Percentiles rank a stretch among this genome's conserved stretches.
Evolutionary conservation across 2,797 vertebrate genomes (phyloP).

Genomic region (Geotrypetes seraphini): DNA sequence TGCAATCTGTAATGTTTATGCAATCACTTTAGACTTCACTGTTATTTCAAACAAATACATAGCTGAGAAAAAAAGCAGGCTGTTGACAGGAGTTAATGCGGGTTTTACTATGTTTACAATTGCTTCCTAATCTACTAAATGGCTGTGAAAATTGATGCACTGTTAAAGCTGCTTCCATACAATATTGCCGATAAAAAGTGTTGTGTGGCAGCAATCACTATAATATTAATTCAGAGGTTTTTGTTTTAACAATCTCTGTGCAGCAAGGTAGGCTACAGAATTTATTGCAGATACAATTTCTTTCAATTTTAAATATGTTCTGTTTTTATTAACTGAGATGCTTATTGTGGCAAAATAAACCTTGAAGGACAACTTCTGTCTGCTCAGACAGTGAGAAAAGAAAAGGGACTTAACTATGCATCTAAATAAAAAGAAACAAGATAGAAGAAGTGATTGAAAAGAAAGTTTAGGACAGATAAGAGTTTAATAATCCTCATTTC

Average conservation of each 20-base stretch:
- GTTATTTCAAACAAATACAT: slow-evolving; percentile 59
- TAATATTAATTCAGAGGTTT: slow-evolving; percentile 41
- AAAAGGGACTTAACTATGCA: no score
- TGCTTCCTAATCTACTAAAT: slow-evolving; percentile 70
- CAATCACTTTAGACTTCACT: slow-evolving; percentile 48
- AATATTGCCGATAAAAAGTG: slow-evolving; percentile 42
- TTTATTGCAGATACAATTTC: slow-evolving; percentile 35
- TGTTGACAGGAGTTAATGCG: slow-evolving; percentile 62
- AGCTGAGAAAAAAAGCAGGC: slow-evolving; percentile 55
- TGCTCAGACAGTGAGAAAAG: no score
- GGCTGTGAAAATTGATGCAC: slow-evolving; percentile 63
- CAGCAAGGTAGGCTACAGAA: slow-evolving; percentile 28
- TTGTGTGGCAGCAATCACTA: slow-evolving; percentile 40
- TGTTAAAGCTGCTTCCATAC: slow-evolving; percentile 53
- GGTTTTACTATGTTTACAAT: slow-evolving; percentile 61
- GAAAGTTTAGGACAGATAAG: no score
- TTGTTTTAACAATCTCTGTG: slow-evolving; percentile 30
- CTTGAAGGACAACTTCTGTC: neutral
- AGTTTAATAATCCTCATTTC: no score
- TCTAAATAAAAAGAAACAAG: no score
- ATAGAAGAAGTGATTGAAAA: no score
- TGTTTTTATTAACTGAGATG: slow-evolving; percentile 31
- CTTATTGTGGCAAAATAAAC: neutral
- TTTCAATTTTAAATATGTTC: slow-evolving; percentile 16
- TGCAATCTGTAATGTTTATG: slow-evolving; percentile 44